phyloP scores from a whole-genome alignment of 2,797 vertebrate species.

The Mormyrops attenuatus region DNA sequence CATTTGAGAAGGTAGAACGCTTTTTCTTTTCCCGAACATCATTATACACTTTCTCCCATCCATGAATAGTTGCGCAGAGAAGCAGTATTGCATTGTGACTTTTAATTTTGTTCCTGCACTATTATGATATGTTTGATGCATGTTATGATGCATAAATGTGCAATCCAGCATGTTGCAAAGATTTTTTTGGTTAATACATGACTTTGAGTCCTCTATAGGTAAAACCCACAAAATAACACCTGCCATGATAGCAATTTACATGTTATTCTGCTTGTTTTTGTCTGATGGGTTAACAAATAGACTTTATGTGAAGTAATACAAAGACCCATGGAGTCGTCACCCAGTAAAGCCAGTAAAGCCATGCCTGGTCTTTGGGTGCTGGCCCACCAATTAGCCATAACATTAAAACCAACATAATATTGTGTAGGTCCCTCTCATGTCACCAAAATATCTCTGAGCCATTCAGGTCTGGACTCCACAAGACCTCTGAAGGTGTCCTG shows the following conservation, averaged over 20 bases:
- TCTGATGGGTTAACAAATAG: neutral
- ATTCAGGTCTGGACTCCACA: neutral
- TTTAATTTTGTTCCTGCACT: neutral
- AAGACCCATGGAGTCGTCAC: neutral
- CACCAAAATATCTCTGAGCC: neutral
- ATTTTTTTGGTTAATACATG: neutral
- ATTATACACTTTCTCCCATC: neutral
- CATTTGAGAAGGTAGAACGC: neutral
- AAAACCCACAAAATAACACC: neutral
- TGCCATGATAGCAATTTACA: neutral
- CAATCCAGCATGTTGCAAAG: neutral
- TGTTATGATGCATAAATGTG: neutral
- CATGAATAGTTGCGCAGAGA: neutral
- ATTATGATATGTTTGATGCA: neutral
- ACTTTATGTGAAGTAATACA: neutral
- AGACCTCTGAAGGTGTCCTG: neutral
- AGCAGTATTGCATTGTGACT: neutral
- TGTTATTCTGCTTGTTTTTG: neutral
- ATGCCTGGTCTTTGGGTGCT: neutral
- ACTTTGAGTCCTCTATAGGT: neutral
- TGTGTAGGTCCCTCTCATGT: neutral
- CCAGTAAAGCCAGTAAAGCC: neutral
- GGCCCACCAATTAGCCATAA: neutral
- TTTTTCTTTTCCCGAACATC: neutral
- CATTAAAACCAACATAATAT: neutral